Base-by-base conservation (phyloP, 2,888 invertebrate genomes). In the Noctua janthina region DNA sequence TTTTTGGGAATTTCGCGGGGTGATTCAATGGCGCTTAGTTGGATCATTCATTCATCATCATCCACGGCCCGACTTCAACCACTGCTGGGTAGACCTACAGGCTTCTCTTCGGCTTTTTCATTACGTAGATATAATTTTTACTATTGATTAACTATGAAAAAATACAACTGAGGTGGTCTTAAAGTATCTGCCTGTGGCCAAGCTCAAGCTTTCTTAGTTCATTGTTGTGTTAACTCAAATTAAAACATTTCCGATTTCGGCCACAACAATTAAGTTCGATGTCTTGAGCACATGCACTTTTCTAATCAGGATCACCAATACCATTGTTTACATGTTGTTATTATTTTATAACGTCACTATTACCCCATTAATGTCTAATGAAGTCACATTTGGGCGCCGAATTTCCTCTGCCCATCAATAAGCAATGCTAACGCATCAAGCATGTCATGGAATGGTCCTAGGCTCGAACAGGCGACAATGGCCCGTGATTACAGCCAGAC, bases 401-500 rank as follows among this genome's bases (percentile, higher is more conserved):
- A 85, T 87, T 83, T 84, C 81, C 86, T 80, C 81, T 79, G 70
- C 67, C 73, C 76, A 82, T 76, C 79, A 78, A 78, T 84, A 77
- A 83, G 72, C 77, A 73, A 83, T 75, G 79, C 78, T 71, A 68
- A 68, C n/a, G 46, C 68, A 68, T 68, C 68, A 46, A 78, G 23
- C 76, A 75, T 78, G 83, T 84, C 73, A 67, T 83, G 86, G 70
- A 64, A 49, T 79, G 83, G 79, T 29, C 78, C 78, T 67, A 66
- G 23, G 72, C 46, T 85, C 79, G 84, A 84, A 69, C 88, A 86
- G 89, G 86, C 83, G 84, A 89, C 89, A 90, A 90, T 89, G 83
- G 85, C 82, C 79, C 87, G 91, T 90, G 90, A 90, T 91, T 90
- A 90, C 90, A 86, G 91, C 85, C 91, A 91, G 89, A 93, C 94